phyloP scores from a whole-genome alignment of 2,888 invertebrate genomes.

The Sphecodes monilicornis region DNA sequence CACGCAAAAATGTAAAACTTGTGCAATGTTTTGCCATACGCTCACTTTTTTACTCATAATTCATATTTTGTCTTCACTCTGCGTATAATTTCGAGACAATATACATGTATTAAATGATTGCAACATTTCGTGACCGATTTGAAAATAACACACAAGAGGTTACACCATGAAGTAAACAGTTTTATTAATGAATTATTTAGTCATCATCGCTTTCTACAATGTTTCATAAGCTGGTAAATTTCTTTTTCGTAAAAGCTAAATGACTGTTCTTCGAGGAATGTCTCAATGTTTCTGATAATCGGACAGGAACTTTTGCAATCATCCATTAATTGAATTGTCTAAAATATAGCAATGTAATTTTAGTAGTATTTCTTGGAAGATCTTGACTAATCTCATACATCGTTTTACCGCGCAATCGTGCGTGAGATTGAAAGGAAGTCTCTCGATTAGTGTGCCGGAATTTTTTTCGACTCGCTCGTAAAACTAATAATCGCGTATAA shows the following conservation, averaged over 20 bases:
- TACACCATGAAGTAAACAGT: background rate
- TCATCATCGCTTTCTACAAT: background rate
- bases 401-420: constrained; percentile 44
- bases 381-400: constrained; percentile 36
- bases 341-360: background rate
- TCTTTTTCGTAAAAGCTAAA: background rate
- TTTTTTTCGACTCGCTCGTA: constrained; percentile 43
- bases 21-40: background rate
- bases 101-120: no score
- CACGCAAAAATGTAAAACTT: background rate
- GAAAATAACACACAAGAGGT: no score
- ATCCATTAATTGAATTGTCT: background rate
- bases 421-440: constrained; percentile 52
- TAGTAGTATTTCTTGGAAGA: background rate
- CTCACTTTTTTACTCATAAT: no score
- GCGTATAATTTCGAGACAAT: no score
- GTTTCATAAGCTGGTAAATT: background rate
- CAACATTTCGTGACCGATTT: no score
- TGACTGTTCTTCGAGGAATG: background rate
- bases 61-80: no score
- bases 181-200: background rate
- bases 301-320: background rate
- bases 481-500: constrained; percentile 57
- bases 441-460: constrained; percentile 49
- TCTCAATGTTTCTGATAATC: background rate